Base-by-base conservation (phyloP, 2,888 invertebrate genomes). In the Gerosis bhagava region DNA sequence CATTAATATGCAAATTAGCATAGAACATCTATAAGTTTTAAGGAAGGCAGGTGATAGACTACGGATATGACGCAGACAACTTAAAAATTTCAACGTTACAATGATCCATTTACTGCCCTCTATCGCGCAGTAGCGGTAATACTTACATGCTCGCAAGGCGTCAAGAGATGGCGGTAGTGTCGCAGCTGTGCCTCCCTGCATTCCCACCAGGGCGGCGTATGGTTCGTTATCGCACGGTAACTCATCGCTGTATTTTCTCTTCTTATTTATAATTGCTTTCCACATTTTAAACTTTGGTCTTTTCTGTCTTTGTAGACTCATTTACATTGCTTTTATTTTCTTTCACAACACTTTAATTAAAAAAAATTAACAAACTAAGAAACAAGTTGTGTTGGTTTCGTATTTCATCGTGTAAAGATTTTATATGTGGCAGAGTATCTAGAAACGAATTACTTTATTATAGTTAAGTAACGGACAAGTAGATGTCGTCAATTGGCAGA, bases 91-190 rank as follows among this genome's bases (percentile, higher is more conserved):
- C n/a, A n/a, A n/a, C n/a, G n/a, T n/a, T n/a, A n/a, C n/a, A n/a
- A n/a, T n/a, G n/a, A n/a, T n/a, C n/a, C n/a, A n/a, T 6, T 19
- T 19, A 40, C 25, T 32, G 83, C 69, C 78, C 78, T 64, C 86
- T 82, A 72, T 56, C 57, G 69, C 49, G 60, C 67, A 83, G 66
- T 84, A 82, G 86, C 62, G 11, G 29, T 35, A 73, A 62, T 75
- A 86, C 88, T 88, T 70, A 88, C 88, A 88, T 77, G 88, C 87
- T 64, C 87, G 77, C 17, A 87, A 69, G 13, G 87, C 88, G 62
- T 88, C 87, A 42, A 88, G 80, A 73, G 87, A 88, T 76, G 88
- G 87, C 78, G 87, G 88, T 65, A 88, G 69, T 28, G 88, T 88
- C 54, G 88, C 83, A 7, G 88, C 79, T 50, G 68, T 78, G 45